Evolutionary conservation across 2,888 invertebrate genomes (phyloP), one percentile per base, ranked within the genome.

Genomic region (Amphipyra berbera): DNA sequence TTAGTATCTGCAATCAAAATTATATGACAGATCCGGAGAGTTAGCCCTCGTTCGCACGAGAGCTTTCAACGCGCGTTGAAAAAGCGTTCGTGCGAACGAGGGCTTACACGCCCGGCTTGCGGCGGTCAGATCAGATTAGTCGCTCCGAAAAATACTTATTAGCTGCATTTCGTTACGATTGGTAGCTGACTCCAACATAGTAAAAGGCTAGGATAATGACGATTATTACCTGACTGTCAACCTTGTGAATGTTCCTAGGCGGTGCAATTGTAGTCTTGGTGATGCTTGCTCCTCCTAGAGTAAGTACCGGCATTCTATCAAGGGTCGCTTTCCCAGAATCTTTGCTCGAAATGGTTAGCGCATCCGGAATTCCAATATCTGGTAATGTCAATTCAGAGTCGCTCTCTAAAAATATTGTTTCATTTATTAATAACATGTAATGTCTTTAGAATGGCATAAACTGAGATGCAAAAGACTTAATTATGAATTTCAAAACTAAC

Each of bases 331-430:
- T 64, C 2, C 50, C 33, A 5, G 53, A 6, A 14, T 0, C 74
- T 40, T 85, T 84, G 4, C 75, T 85, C 0, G 82, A 68, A 10
- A 86, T 78, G 0, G 90, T 82, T 5, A 85, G 48, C 0, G 90
- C 80, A 1, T 88, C 87, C 1, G 84, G 82, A 0, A 85, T 79
- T 7, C 86, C 58, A 9, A 90, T 62, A 33, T 92, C 90, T 1
- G 88, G 76, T 58, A 85, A 86, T 0, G 83, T 79, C 6, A 72
- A 50, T 37, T 89, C 91, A 1, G 76, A n/a, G 52, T 90, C 89
- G 48, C 90, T 90, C 38, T 91, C 92, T 91, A 70, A 50, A 48
- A 74, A 48, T 27, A 5, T 21, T 2, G 13, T 35, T 42, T 8
- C 1, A 42, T 41, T 35, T 0, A 38, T 42, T 21, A 21, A 6